phyloP scores from a whole-genome alignment of 2,888 invertebrate genomes.

The Tridacna gigas region DNA sequence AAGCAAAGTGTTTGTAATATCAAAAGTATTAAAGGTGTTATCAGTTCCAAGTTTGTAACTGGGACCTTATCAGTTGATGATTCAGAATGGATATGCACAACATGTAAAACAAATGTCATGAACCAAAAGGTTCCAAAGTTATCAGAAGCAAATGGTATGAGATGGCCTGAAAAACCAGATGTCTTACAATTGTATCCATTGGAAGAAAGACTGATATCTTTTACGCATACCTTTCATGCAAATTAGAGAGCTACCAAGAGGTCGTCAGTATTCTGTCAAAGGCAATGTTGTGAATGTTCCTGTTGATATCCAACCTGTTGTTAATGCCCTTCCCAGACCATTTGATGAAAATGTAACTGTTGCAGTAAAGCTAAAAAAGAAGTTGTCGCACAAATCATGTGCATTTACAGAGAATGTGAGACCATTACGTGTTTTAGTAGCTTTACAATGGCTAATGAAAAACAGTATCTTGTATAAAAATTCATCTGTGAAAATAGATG shows the following conservation, averaged over 20 bases:
- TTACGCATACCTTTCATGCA: slow-evolving; percentile 42
- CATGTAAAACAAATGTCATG: slow-evolving; percentile 19
- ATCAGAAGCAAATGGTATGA: slow-evolving; percentile 21
- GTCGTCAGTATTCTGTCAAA: slow-evolving; percentile 28
- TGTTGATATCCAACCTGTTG: slow-evolving; percentile 56
- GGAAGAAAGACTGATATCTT: slow-evolving; percentile 23
- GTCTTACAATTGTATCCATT: slow-evolving; percentile 12
- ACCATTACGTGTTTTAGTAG: slow-evolving; percentile 40
- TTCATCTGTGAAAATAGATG: slow-evolving; percentile 40
- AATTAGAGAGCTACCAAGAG: slow-evolving; percentile 40
- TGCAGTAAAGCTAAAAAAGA: slow-evolving; percentile 41
- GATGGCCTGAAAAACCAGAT: slow-evolving; percentile 17
- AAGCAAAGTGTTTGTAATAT: background rate
- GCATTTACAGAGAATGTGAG: slow-evolving; percentile 50
- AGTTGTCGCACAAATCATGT: slow-evolving; percentile 34
- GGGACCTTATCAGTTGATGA: slow-evolving; percentile 7
- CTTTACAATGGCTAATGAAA: slow-evolving; percentile 45
- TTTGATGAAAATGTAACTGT: slow-evolving; percentile 48
- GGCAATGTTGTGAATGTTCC: slow-evolving; percentile 62
- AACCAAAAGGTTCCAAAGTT: slow-evolving; percentile 16
- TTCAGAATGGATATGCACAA: slow-evolving; percentile 24
- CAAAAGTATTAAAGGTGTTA: background rate
- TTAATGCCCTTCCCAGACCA: slow-evolving; percentile 11
- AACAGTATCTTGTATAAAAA: slow-evolving; percentile 51
- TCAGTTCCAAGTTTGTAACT: slow-evolving; percentile 13